A percentile compares a stretch with the other conserved stretches of the same genome.
Evolutionary conservation across 2,113 vertebrate genomes (phyloP).

Genomic region (Tapirus terrestris): DNA sequence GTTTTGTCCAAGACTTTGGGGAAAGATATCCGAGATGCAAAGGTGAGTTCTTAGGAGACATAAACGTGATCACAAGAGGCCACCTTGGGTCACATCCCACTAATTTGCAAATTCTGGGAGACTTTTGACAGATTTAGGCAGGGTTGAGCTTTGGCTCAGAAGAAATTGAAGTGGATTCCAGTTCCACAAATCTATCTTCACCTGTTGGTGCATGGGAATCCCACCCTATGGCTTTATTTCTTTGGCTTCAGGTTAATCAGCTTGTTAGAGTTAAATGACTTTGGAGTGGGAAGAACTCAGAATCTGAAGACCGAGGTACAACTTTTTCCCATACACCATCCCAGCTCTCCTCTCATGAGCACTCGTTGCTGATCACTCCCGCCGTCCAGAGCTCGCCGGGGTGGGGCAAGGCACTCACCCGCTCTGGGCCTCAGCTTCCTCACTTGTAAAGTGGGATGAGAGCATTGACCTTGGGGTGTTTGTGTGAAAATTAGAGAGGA

Average conservation of each 20-base stretch:
- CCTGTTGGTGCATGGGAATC: background rate
- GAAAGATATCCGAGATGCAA: constrained; percentile 68
- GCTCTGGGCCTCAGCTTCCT: background rate
- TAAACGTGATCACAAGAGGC: background rate
- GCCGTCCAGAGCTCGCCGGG: background rate
- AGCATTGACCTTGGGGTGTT: background rate
- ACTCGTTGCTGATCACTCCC: background rate
- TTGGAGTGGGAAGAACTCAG: background rate
- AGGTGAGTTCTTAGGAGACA: constrained; percentile 55
- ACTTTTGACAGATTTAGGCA: background rate
- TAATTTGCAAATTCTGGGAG: background rate
- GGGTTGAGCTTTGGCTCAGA: background rate
- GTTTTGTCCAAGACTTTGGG: constrained; percentile 67
- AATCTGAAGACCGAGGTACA: background rate
- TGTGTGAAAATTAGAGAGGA: background rate
- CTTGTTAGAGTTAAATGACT: background rate
- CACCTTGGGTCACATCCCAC: background rate
- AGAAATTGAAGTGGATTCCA: background rate
- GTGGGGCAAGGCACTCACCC: background rate
- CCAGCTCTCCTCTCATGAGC: background rate
- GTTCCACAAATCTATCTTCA: background rate
- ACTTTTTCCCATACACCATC: background rate
- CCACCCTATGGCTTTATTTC: background rate
- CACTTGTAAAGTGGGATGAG: background rate
- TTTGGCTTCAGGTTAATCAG: background rate